Evolutionary conservation across 1,140 invertebrate species (phyloP).

Genomic region (Coenobita brevimanus): DNA sequence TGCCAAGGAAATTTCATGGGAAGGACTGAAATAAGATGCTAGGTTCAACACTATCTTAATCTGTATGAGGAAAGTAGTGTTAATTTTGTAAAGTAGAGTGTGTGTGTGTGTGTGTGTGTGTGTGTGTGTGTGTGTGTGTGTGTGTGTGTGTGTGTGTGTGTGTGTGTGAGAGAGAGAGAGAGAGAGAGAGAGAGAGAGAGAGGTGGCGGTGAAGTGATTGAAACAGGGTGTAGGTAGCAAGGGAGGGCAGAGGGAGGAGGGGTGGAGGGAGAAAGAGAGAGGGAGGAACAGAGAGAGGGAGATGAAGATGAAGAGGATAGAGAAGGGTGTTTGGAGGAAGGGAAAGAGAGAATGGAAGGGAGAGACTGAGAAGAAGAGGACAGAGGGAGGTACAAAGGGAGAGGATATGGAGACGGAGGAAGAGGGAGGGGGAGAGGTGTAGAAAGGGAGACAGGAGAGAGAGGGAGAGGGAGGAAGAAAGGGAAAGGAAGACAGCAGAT

Average conservation of each 20-base stretch:
- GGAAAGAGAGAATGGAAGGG: neutral
- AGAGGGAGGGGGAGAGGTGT: neutral
- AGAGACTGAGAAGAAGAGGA: neutral
- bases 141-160: no score
- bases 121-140: no score
- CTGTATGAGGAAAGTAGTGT: no score
- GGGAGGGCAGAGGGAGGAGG: neutral
- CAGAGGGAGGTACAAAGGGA: no score
- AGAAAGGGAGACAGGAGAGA: neutral
- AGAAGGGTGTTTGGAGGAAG: neutral
- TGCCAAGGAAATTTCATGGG: no score
- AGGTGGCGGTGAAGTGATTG: constrained; percentile 41
- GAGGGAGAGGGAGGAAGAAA: neutral
- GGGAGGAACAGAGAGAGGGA: neutral
- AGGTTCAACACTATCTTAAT: no score
- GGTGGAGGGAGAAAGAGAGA: neutral
- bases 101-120: no score
- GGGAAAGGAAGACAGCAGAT: neutral
- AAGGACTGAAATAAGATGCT: no score
- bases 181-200: neutral
- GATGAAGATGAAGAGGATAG: constrained; percentile 1
- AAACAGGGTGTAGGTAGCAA: constrained; percentile 34
- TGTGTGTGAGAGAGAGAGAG: neutral
- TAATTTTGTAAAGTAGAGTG: no score
- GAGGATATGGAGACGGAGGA: constrained; percentile 34